Conservation (phyloP, 2,113 vertebrate genomes). For the Dasyurus viverrinus region DNA sequence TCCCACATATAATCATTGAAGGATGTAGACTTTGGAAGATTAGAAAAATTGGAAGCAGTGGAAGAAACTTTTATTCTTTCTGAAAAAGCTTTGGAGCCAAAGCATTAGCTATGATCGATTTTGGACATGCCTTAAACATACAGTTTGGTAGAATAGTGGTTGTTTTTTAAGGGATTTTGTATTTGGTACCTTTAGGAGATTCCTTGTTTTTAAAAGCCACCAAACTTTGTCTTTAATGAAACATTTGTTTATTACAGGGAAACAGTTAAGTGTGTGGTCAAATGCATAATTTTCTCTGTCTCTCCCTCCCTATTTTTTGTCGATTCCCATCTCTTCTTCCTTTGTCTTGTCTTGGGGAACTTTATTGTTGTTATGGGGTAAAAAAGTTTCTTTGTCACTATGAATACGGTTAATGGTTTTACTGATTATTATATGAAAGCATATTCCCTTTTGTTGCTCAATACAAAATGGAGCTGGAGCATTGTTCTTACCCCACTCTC, state of each 20-base stretch:
- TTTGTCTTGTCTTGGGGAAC: too few species aligned
- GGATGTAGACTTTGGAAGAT: not conserved
- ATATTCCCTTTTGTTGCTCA: not conserved
- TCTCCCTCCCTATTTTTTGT: too few species aligned
- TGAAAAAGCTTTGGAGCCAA: not conserved
- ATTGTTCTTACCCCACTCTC: not conserved
- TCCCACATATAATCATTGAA: not conserved
- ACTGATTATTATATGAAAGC: not conserved
- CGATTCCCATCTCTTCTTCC: too few species aligned
- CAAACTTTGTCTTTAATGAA: conserved; percentile 42
- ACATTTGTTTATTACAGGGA: not conserved
- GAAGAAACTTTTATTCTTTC: conserved; percentile 14
- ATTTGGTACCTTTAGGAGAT: conserved; percentile 9
- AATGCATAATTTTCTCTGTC: not conserved
- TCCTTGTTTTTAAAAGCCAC: not conserved
- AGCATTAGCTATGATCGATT: not conserved
- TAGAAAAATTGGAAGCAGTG: not conserved
- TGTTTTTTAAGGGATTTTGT: conserved; percentile 2
- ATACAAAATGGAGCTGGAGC: not conserved
- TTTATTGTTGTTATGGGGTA: not conserved
- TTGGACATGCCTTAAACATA: conserved; percentile 24
- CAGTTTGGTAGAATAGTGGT: not conserved
- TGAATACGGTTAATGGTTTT: not conserved
- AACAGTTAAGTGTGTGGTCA: not conserved
- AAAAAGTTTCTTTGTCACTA: not conserved